A percentile compares a stretch with the other conserved stretches of the same genome.
These are phyloP conservation scores for Meloidogyne floridensis DNA, from an alignment of 1,140 invertebrate species.

Conservation along the genomic window DNA sequence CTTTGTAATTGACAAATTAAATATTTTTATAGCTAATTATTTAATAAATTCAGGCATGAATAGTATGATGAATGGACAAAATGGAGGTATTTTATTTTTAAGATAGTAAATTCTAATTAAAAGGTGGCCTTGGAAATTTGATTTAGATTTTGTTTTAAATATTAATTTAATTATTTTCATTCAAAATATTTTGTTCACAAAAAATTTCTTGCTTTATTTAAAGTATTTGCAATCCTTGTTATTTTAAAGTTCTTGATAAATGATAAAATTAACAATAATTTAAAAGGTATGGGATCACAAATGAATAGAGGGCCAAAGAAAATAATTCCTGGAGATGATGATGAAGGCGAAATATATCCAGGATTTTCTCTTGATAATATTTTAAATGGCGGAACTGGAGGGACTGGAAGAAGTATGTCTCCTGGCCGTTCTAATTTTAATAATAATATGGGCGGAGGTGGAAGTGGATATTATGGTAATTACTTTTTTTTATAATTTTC, in stretches of 20 bases:
- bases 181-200: too few relatives aligned
- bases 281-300: neutral
- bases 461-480: neutral
- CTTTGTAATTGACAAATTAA: too few relatives aligned
- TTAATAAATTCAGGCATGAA: neutral
- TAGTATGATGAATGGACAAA: conserved; percentile 9
- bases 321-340: conserved; percentile 6
- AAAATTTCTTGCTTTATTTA: too few relatives aligned
- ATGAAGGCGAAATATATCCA: neutral
- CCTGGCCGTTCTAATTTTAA: neutral
- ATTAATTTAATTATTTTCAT: too few relatives aligned
- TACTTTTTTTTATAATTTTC: neutral
- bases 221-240: too few relatives aligned
- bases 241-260: too few relatives aligned
- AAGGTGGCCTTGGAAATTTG: too few relatives aligned
- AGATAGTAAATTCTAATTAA: too few relatives aligned
- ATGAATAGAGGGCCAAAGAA: conserved; percentile 4
- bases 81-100: neutral
- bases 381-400: neutral
- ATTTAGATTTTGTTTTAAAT: too few relatives aligned
- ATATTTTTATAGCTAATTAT: neutral
- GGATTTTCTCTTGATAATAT: conserved; percentile 7
- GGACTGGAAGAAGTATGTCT: neutral
- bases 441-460: conserved; percentile 1
- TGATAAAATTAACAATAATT: too few relatives aligned